phyloP scores from a whole-genome alignment of 64 coral and sea anemone species.

The Platygyra sinensis region DNA sequence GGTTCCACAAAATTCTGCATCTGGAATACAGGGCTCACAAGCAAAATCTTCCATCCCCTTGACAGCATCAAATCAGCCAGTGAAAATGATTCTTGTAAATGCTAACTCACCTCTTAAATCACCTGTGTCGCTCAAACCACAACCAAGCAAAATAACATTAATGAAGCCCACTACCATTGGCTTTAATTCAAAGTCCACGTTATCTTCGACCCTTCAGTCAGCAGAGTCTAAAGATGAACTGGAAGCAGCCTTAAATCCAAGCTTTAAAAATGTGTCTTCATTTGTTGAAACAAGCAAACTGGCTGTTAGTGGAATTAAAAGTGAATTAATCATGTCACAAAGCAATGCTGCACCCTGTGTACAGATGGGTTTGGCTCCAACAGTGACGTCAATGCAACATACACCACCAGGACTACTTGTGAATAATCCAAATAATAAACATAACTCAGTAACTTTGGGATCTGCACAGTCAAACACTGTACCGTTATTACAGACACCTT shows the following conservation, averaged over 20 bases:
- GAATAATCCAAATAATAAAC: not conserved
- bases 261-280: not conserved
- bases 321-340: not conserved
- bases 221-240: not conserved
- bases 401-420: not conserved
- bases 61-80: slow-evolving; percentile 29
- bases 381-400: not conserved
- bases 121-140: not conserved
- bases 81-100: slow-evolving; percentile 68
- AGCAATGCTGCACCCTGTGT: not conserved
- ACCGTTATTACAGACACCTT: slow-evolving; percentile 32
- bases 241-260: not conserved
- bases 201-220: slow-evolving; percentile 7
- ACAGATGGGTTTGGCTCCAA: not conserved
- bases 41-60: not conserved
- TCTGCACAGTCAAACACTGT: slow-evolving; percentile 2
- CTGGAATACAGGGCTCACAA: slow-evolving; percentile 21
- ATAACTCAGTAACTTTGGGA: not conserved
- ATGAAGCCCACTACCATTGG: slow-evolving; percentile 16
- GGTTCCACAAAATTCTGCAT: slow-evolving; percentile 30
- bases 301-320: not conserved
- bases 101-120: slow-evolving; percentile 31
- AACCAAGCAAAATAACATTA: not conserved
- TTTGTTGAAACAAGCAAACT: not conserved
- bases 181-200: slow-evolving; percentile 7